Evolutionary conservation across 2,888 invertebrate species (phyloP).

Genomic region (Piscicola geometra): DNA sequence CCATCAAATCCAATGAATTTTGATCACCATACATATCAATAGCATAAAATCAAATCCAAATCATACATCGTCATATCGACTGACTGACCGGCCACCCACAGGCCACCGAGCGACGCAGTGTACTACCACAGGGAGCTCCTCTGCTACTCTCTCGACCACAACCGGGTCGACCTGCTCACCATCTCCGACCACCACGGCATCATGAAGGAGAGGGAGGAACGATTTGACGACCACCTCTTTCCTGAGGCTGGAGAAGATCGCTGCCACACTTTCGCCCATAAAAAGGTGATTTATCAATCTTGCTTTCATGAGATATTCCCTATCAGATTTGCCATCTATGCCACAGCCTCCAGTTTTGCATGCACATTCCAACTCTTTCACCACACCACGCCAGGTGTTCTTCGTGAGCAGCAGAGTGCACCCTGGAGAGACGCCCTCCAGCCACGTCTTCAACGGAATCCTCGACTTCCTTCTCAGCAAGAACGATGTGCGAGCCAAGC

Average conservation of each 20-base stretch:
- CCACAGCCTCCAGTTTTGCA: no score
- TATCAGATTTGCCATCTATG: no score
- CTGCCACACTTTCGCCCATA: constrained; percentile 66
- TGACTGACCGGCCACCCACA: no score
- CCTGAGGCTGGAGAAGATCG: constrained; percentile 66
- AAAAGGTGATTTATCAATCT: constrained; percentile 49
- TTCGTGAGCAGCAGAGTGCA: constrained; percentile 83
- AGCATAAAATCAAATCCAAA: no score
- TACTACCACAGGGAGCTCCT: constrained; percentile 79
- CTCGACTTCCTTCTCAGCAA: constrained; percentile 69
- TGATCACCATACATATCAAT: no score
- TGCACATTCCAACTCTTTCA: no score
- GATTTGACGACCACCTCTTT: constrained; percentile 61
- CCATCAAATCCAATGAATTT: no score
- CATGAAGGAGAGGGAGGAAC: constrained; percentile 66
- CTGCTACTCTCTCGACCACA: constrained; percentile 70
- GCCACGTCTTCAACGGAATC: constrained; percentile 83
- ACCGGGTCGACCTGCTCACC: constrained; percentile 75
- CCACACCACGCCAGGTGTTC: constrained; percentile 62
- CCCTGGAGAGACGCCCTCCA: constrained; percentile 85
- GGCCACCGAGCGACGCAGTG: constrained; percentile 60
- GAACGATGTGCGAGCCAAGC: constrained; percentile 70
- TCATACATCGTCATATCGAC: no score
- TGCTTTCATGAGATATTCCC: not conserved
- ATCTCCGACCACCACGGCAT: constrained; percentile 76